A percentile compares a stretch with the other conserved stretches of the same genome.
phyloP scores from a whole-genome alignment of 64 coral and sea anemone genomes.

The Catalaphyllia jardinei region DNA sequence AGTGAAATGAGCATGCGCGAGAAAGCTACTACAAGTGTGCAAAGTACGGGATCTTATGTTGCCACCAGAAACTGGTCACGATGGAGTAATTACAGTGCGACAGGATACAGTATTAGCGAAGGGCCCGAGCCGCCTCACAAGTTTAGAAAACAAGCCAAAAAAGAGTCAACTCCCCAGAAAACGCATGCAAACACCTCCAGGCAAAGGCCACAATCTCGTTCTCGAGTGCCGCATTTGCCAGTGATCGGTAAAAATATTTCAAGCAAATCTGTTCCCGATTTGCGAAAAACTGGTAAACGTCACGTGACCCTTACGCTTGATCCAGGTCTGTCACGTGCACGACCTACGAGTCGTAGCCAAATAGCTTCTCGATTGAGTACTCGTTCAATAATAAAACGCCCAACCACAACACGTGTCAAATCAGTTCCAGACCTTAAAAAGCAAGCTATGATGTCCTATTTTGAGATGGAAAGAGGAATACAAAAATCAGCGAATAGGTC shows the following conservation, averaged over 20 bases:
- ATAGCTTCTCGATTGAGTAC: constrained; percentile 21
- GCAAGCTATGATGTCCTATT: constrained; percentile 11
- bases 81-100: constrained; percentile 48
- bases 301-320: neutral
- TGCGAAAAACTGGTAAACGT: constrained; percentile 4
- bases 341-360: constrained; percentile 3
- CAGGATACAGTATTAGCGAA: constrained; percentile 65
- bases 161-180: neutral
- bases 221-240: neutral
- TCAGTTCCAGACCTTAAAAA: constrained; percentile 23
- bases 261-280: constrained; percentile 21
- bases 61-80: constrained; percentile 54
- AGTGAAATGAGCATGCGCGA: constrained; percentile 20
- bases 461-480: constrained; percentile 9
- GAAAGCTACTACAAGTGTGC: constrained; percentile 11
- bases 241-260: neutral
- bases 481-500: neutral
- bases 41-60: constrained; percentile 52
- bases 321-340: neutral
- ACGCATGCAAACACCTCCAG: neutral
- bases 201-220: neutral
- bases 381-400: constrained; percentile 29
- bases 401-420: neutral
- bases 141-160: neutral
- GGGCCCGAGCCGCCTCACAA: neutral